Evolutionary conservation across 2,113 vertebrate species (phyloP), one percentile per base, ranked within the genome.

Genomic region (Eonycteris spelaea): DNA sequence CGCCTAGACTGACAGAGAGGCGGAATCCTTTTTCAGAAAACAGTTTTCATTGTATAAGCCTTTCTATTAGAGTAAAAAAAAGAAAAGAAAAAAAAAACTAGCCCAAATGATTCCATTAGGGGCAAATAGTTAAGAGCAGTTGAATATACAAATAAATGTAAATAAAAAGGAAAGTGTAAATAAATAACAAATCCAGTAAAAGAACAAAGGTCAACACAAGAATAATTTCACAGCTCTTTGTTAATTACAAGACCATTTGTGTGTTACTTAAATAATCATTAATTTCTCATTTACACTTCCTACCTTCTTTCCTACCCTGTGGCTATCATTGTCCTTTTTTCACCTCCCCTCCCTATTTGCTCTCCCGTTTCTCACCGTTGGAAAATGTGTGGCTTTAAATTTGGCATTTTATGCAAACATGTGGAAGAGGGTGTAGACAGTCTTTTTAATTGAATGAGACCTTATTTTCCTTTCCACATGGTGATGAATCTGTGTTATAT

Each of bases 221-320:
- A 99, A 99, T 99, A 98, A 99, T 99, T 98, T 98, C 98, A 97
- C 98, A 98, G 98, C 98, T 98, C 98, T 98, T 98, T 98, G 98
- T 99, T 99, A 99, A 99, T 99, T 99, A 99, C 98, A 98, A 98
- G 98, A 98, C 98, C 98, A 98, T 99, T 99, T 99, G 98, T 98
- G 98, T 99, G 98, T 99, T 99, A 98, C 98, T 99, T 98, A 99
- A 99, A 98, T 98, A 99, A 99, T 99, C 98, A 99, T 98, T 99
- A 99, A 98, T 99, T 99, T 99, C 98, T 99, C 98, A 98, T 99
- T 98, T 98, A 98, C 98, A 98, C 98, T 98, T 98, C 97, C 96
- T 98, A 98, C 98, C 98, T 98, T 98, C 98, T 96, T 97, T 98
- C 98, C 98, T 98, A 96, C 98, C 98, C 98, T 40, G 98, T 98